phyloP scores from a whole-genome alignment of 1,140 invertebrate species.

The Atopsyche davidsoni region DNA sequence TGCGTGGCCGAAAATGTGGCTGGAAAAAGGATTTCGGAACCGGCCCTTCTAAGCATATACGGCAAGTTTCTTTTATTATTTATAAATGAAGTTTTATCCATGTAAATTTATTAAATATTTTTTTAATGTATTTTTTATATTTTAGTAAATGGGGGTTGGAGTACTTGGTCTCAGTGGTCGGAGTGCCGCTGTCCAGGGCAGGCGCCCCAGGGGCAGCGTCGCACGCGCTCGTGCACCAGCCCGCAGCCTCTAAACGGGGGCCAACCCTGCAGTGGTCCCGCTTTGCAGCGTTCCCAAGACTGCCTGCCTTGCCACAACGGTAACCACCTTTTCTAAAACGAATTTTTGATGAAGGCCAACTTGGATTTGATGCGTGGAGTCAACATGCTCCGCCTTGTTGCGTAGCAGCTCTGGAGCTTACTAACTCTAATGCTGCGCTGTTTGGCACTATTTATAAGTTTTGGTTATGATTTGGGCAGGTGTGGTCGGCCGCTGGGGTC shows the following conservation, averaged over 20 bases:
- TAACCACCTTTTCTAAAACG: slow-evolving; percentile 28
- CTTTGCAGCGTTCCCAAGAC: slow-evolving; percentile 71
- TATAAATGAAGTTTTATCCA: neutral
- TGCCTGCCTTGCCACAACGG: slow-evolving; percentile 69
- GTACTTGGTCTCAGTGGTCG: slow-evolving; percentile 81
- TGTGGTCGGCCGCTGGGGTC: slow-evolving; percentile 64
- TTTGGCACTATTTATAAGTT: neutral
- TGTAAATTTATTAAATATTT: neutral
- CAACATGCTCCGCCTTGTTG: neutral
- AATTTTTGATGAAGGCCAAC: slow-evolving; percentile 5
- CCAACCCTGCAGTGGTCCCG: slow-evolving; percentile 68
- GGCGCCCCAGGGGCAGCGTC: slow-evolving; percentile 63
- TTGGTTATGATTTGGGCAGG: slow-evolving; percentile 2
- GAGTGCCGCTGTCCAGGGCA: slow-evolving; percentile 70
- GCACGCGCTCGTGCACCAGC: slow-evolving; percentile 79
- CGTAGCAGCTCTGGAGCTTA: too few species aligned
- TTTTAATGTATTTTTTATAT: slow-evolving; percentile 16
- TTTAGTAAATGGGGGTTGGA: slow-evolving; percentile 90
- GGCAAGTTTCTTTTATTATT: slow-evolving; percentile 59
- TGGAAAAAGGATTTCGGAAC: slow-evolving; percentile 75
- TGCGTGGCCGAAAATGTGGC: slow-evolving; percentile 95
- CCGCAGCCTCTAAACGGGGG: slow-evolving; percentile 85
- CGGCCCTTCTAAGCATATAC: slow-evolving; percentile 85
- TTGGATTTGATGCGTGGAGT: neutral
- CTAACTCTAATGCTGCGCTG: neutral